Evolutionary conservation across 1,140 invertebrate species (phyloP).

Genomic region (Drosophila tsacasi): DNA sequence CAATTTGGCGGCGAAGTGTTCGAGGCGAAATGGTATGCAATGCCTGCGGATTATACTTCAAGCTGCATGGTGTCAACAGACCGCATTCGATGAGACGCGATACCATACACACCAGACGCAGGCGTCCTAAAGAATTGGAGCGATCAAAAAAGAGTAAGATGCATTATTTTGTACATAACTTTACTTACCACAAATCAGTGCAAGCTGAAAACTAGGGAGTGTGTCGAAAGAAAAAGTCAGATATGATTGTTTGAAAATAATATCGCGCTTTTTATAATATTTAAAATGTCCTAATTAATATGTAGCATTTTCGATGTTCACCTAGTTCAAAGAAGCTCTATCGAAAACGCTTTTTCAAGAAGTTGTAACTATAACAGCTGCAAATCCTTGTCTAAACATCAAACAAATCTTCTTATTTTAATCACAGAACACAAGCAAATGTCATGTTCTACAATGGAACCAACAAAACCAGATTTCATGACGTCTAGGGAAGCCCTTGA

Average conservation of each 20-base stretch:
- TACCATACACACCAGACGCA: constrained; percentile 97
- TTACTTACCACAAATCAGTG: not conserved
- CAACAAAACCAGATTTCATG: constrained; percentile 35
- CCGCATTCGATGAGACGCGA: constrained; percentile 98
- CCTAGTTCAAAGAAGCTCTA: not conserved
- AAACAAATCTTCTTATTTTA: not conserved
- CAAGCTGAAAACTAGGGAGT: not conserved
- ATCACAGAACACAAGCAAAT: constrained; percentile 49
- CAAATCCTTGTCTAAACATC: not conserved
- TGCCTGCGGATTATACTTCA: constrained; percentile 97
- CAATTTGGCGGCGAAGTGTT: constrained; percentile 95
- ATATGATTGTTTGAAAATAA: no score
- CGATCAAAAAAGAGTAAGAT: constrained; percentile 85
- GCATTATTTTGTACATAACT: no score
- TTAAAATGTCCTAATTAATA: no score
- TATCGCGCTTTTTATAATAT: no score
- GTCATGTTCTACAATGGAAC: constrained; percentile 38
- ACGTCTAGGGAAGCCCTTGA: constrained; percentile 39
- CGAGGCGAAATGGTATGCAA: constrained; percentile 97
- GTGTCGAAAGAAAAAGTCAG: no score
- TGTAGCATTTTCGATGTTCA: not conserved
- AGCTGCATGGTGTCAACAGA: constrained; percentile 95
- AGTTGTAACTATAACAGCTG: not conserved
- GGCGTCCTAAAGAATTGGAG: constrained; percentile 92
- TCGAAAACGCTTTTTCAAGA: not conserved